Evolutionary conservation across 2,888 invertebrate species (phyloP).

Genomic region (Andrena fulva): DNA sequence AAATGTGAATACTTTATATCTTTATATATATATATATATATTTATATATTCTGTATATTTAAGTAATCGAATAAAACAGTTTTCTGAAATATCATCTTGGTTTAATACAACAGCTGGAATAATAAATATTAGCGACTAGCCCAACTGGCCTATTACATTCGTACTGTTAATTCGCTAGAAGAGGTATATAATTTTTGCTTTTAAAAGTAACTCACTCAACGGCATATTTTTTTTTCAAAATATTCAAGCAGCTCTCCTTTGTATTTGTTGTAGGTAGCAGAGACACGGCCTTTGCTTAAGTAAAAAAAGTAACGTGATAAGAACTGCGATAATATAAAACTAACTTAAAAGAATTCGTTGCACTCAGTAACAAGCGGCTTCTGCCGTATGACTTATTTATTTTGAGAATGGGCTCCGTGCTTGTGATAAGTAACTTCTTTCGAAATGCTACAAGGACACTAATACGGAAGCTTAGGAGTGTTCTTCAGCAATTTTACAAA

Average conservation of each 20-base stretch:
- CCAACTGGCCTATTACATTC: background rate
- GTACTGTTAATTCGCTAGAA: background rate
- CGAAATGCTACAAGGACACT: conserved; percentile 44
- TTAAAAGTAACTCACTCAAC: conserved; percentile 14
- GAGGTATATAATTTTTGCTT: conserved; percentile 27
- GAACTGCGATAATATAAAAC: conserved; percentile 47
- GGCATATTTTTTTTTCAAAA: conserved; percentile 15
- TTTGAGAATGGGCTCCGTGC: conserved; percentile 62
- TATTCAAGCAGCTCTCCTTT: conserved; percentile 35
- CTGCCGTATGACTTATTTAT: conserved; percentile 38
- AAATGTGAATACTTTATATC: conserved; percentile 20
- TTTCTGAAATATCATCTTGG: conserved; percentile 32
- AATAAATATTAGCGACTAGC: conserved; percentile 15
- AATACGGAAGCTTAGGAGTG: conserved; percentile 48
- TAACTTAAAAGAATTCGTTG: conserved; percentile 41
- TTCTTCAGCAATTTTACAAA: conserved; percentile 66
- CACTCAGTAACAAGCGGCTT: conserved; percentile 33
- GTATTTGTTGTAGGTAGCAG: conserved; percentile 73
- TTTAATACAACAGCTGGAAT: conserved; percentile 33
- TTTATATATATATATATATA: conserved; percentile 22
- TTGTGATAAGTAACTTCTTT: conserved; percentile 55
- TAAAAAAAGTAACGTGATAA: conserved; percentile 46
- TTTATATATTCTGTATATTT: conserved; percentile 8
- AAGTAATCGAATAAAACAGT: conserved; percentile 44
- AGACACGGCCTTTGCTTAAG: conserved; percentile 55